These are phyloP conservation scores for Patella ulyssiponensis DNA, from an alignment of 2,888 invertebrate species.

Conservation along the genomic window DNA sequence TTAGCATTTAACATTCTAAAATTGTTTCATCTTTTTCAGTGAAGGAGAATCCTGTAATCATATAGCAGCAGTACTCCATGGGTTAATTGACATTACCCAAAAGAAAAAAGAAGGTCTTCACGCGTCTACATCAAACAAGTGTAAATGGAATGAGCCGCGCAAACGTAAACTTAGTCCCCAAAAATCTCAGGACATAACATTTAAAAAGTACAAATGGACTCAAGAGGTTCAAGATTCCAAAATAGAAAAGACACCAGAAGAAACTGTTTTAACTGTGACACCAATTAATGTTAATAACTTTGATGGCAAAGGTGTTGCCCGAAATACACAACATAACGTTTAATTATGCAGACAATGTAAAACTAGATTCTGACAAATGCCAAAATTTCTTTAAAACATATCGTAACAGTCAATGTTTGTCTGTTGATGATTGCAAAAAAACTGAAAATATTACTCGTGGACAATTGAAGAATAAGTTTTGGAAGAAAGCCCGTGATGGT, in stretches of 20 bases:
- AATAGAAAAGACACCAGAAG: neutral
- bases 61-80: constrained; percentile 29
- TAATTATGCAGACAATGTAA: neutral
- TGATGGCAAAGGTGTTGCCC: neutral
- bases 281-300: neutral
- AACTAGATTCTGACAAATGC: neutral
- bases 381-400: neutral
- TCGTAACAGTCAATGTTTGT: neutral
- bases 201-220: neutral
- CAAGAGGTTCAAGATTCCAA: neutral
- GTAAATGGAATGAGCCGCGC: constrained; percentile 29
- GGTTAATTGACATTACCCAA: constrained; percentile 25
- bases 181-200: constrained; percentile 5
- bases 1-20: too few species aligned
- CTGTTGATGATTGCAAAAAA: neutral
- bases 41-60: constrained; percentile 22
- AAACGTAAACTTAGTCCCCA: constrained; percentile 27
- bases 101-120: constrained; percentile 27
- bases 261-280: constrained; percentile 1
- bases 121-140: constrained; percentile 22
- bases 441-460: neutral
- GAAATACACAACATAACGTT: neutral
- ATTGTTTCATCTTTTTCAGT: neutral
- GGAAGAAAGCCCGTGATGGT: neutral
- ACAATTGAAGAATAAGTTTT: neutral